Percentiles rank a stretch among this genome's conserved stretches.
These are phyloP conservation scores for Etheostoma cragini DNA, from an alignment of 2,113 vertebrate species.

Conservation along the genomic window DNA sequence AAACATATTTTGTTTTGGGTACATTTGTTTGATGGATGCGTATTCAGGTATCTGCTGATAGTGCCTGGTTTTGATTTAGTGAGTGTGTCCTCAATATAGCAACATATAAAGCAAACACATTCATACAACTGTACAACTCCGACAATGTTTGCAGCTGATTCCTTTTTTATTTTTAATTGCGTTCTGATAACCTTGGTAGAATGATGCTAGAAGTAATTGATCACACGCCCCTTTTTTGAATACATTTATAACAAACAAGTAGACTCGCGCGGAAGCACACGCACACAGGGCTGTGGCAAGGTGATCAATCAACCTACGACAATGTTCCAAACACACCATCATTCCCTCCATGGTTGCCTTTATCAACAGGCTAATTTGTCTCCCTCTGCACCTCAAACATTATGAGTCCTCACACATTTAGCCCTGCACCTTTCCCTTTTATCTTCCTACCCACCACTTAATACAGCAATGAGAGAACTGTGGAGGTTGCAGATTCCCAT, in stretches of 20 bases:
- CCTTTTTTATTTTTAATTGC: conserved; percentile 67
- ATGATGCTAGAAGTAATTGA: conserved; percentile 66
- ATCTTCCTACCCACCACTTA: conserved; percentile 75
- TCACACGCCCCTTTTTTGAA: conserved; percentile 59
- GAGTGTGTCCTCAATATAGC: conserved; percentile 28
- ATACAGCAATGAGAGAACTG: conserved; percentile 74
- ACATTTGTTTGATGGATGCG: conserved; percentile 40
- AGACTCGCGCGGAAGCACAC: conserved; percentile 4
- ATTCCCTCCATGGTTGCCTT: conserved; percentile 55
- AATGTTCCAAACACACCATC: conserved; percentile 63
- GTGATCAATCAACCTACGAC: conserved; percentile 73
- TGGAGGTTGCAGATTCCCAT: conserved; percentile 64
- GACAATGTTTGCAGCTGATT: conserved; percentile 31
- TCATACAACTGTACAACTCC: conserved; percentile 26
- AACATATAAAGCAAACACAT: conserved; percentile 32
- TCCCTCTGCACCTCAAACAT: conserved; percentile 66
- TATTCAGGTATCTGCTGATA: conserved; percentile 43
- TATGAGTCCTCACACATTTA: conserved; percentile 72
- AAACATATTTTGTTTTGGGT: conserved; percentile 47
- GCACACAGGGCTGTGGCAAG: conserved; percentile 27
- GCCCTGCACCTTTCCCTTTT: conserved; percentile 73
- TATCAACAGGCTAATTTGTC: conserved; percentile 81
- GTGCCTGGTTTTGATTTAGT: conserved; percentile 43
- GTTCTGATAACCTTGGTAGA: conserved; percentile 52
- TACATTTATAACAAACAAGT: conserved; percentile 39